A percentile compares a stretch with the other conserved stretches of the same genome.
These are phyloP conservation scores for Datnioides undecimradiatus DNA, from an alignment of 2,113 vertebrate species.

Conservation along the genomic window DNA sequence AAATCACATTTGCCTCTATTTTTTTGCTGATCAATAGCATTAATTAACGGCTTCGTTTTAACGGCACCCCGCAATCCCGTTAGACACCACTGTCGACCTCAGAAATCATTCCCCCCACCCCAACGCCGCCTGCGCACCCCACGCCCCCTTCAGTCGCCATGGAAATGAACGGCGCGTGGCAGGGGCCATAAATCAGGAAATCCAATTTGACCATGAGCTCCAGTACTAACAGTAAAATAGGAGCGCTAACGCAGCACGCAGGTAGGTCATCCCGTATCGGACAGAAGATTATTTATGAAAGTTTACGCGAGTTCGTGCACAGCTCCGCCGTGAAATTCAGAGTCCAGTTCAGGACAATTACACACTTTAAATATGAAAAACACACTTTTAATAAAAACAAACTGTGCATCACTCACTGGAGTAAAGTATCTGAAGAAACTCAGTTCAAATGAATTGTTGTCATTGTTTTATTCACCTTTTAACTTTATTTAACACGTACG, in stretches of 20 bases:
- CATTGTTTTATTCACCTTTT: not conserved
- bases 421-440: not conserved
- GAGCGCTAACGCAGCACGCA: constrained; percentile 66
- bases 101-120: constrained; percentile 72
- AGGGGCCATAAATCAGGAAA: constrained; percentile 82
- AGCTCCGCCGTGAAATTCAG: not conserved
- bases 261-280: constrained; percentile 67
- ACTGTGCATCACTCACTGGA: not conserved
- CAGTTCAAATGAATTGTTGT: not conserved
- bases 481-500: not conserved
- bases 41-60: constrained; percentile 87
- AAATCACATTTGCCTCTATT: constrained; percentile 86
- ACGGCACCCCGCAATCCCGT: constrained; percentile 81
- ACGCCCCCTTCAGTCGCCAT: constrained; percentile 70
- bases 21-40: constrained; percentile 85
- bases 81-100: constrained; percentile 75
- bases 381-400: too few relatives aligned
- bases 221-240: constrained; percentile 76
- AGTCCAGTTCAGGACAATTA: not conserved
- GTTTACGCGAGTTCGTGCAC: constrained; percentile 12
- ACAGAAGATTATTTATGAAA: constrained; percentile 38
- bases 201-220: constrained; percentile 83
- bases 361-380: not conserved
- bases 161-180: constrained; percentile 78
- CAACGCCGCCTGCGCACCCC: not conserved